Conservation (phyloP, 1,140 invertebrate genomes). For the Drosophila serrata region DNA sequence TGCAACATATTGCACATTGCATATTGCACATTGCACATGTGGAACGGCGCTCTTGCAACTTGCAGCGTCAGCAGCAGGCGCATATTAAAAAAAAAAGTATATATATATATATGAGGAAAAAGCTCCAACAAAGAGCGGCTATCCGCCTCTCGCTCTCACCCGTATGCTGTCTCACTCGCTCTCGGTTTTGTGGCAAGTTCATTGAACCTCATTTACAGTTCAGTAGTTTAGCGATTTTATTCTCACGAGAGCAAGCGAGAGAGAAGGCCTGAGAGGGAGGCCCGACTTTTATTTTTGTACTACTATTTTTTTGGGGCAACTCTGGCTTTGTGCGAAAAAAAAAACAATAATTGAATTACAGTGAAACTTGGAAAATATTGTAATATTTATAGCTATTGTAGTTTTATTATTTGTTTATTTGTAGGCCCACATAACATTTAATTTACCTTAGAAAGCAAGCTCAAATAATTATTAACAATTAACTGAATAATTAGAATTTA, state of each 20-base stretch:
- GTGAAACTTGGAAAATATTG: neutral
- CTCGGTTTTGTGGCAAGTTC: constrained; percentile 68
- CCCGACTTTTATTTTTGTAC: constrained; percentile 26
- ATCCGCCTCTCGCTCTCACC: constrained; percentile 17
- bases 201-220: constrained; percentile 79
- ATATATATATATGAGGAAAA: constrained; percentile 31
- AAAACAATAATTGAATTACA: constrained; percentile 29
- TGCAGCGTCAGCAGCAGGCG: constrained; percentile 77
- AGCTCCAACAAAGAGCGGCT: constrained; percentile 59
- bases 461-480: too few relatives aligned
- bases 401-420: neutral
- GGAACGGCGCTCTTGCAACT: constrained; percentile 60
- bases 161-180: constrained; percentile 17
- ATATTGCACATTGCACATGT: constrained; percentile 69
- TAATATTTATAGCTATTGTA: neutral
- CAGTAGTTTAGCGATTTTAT: constrained; percentile 83
- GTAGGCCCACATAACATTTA: neutral
- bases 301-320: constrained; percentile 39
- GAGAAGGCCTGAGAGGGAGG: constrained; percentile 25
- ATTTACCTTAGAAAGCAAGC: neutral
- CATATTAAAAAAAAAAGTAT: constrained; percentile 62
- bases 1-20: constrained; percentile 44
- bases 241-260: constrained; percentile 35
- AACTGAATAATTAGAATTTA: too few relatives aligned
- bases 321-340: constrained; percentile 35